Evolutionary conservation across 1,140 invertebrate species (phyloP), one percentile per base, ranked within the genome.

Genomic region (Procambarus clarkii): DNA sequence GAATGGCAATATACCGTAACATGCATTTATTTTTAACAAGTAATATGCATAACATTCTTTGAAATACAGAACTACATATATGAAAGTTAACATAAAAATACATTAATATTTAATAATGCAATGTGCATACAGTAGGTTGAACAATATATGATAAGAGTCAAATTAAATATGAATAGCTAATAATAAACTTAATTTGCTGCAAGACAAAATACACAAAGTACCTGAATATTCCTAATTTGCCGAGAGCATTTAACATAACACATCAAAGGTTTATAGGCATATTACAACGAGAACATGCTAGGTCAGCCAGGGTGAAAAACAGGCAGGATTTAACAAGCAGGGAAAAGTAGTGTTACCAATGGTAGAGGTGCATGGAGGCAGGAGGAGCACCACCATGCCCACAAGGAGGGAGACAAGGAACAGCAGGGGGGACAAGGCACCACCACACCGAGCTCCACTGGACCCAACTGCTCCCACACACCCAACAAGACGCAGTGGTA

Each of bases 321-420:
- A 78, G 74, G 84, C 71, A 77, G 74, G 81, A 64, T 60, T 64
- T 18, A 64, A 48, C 60, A 85, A 48, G 74, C 86, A 50, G 77
- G 86, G 77, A 80, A n/a, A 69, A 80, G 54, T 69, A 80, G 77
- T 88, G 77, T 88, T 88, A 88, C 86, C 86, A 71, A 76, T 48
- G 86, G 77, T 50, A 48, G 86, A 81, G 77, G 77, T 24, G 77
- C 74, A 77, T 58, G 85, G 74, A 60, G 85, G 60, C 54, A 81
- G 77, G 86, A 88, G 86, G 44, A 88, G 78, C 77, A 58, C 86
- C 78, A 81, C 77, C 78, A 88, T 44, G 64, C 86, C 78, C 77
- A 88, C 86, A 88, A 88, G 86, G 45, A 88, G 86, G 78, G 86
- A 80, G 86, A 88, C 54, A 81, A 81, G 78, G 78, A 88, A 81